Evolutionary conservation across 2,113 vertebrate genomes (phyloP).

Genomic region (Ophthalmotilapia sp.): DNA sequence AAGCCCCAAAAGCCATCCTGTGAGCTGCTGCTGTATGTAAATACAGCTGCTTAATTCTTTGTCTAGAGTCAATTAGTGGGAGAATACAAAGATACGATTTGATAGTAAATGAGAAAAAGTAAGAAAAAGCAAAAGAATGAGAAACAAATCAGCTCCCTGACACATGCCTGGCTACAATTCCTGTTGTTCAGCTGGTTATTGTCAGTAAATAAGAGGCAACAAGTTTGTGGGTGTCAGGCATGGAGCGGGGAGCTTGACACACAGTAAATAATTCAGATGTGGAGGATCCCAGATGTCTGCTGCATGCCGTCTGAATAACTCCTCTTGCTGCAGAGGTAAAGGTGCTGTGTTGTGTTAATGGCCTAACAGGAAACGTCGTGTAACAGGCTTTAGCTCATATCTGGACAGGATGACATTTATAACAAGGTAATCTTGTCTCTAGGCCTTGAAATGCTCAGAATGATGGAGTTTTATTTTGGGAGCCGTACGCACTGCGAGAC

Average conservation of each 20-base stretch:
- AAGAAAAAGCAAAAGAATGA: background rate
- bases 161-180: background rate
- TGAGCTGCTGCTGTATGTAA: constrained; percentile 36
- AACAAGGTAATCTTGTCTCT: background rate
- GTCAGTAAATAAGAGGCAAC: constrained; percentile 23
- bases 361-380: background rate
- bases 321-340: background rate
- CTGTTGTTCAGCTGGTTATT: background rate
- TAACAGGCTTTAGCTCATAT: constrained; percentile 3
- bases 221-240: constrained; percentile 6
- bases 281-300: background rate
- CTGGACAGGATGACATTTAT: constrained; percentile 1
- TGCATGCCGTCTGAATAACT: background rate
- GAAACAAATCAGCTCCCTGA: background rate
- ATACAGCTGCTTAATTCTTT: constrained; percentile 25
- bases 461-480: constrained; percentile 24
- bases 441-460: background rate
- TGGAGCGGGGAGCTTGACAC: background rate
- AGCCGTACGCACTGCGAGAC: background rate
- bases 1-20: background rate
- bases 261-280: constrained; percentile 33
- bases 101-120: background rate
- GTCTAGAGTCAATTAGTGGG: constrained; percentile 14
- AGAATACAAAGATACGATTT: background rate
- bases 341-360: background rate